Evolutionary conservation across 2,888 invertebrate species (phyloP).

Genomic region (Achlya flavicornis): DNA sequence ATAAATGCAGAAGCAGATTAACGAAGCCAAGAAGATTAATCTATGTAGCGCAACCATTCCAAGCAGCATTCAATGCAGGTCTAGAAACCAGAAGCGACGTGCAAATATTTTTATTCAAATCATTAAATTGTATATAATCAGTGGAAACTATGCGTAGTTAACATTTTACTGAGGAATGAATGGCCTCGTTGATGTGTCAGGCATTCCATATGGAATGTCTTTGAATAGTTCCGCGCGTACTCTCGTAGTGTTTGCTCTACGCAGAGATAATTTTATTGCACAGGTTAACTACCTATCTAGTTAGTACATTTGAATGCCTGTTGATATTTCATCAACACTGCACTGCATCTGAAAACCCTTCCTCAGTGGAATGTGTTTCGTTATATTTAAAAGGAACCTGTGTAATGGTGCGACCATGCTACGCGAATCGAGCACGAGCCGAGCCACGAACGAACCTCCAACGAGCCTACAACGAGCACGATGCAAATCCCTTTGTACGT

Average conservation of each 20-base stretch:
- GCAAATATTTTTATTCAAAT: slow-evolving; percentile 11
- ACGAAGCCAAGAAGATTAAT: neutral
- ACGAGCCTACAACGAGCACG: no score
- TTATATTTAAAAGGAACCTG: no score
- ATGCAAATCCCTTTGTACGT: no score
- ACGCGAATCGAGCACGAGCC: no score
- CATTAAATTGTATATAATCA: slow-evolving; percentile 11
- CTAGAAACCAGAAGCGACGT: neutral
- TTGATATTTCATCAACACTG: no score
- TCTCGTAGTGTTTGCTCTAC: neutral
- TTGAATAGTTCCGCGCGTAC: neutral
- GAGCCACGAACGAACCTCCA: no score
- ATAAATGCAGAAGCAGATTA: slow-evolving; percentile 4
- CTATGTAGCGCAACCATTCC: slow-evolving; percentile 1
- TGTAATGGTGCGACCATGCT: no score
- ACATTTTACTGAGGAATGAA: slow-evolving; percentile 8
- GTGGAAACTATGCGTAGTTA: slow-evolving; percentile 4
- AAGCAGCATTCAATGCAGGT: neutral
- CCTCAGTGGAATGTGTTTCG: no score
- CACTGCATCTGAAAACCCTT: no score
- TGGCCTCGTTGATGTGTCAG: neutral
- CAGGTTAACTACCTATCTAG: neutral
- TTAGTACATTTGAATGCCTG: no score
- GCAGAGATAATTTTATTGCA: neutral
- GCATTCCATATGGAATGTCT: neutral